These are phyloP conservation scores for Megamerina dolium DNA, from an alignment of 2,888 invertebrate genomes.

Conservation along the genomic window DNA sequence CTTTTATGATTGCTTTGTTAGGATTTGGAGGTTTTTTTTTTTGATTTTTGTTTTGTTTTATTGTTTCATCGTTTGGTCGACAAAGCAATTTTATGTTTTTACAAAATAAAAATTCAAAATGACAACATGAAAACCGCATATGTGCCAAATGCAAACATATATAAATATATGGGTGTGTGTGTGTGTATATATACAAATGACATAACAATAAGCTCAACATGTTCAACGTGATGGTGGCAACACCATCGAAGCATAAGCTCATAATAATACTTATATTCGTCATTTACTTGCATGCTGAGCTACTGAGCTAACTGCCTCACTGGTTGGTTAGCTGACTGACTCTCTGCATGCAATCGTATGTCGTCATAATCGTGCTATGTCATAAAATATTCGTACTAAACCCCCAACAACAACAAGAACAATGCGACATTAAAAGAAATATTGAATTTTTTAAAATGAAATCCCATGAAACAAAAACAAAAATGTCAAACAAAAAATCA, in stretches of 20 bases:
- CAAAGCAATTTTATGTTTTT: neutral
- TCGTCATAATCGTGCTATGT: constrained; percentile 4
- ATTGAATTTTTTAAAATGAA: no score
- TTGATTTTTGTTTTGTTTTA: neutral
- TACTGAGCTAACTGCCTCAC: constrained; percentile 9
- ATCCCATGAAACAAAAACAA: no score
- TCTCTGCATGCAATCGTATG: constrained; percentile 1
- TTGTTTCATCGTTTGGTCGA: neutral
- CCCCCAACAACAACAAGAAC: no score
- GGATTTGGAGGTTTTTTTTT: neutral
- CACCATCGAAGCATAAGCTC: no score
- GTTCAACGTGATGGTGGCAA: neutral
- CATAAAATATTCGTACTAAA: constrained; percentile 13
- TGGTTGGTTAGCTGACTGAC: constrained; percentile 5
- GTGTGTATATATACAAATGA: neutral
- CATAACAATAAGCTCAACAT: neutral
- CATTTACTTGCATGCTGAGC: no score
- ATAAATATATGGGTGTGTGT: neutral
- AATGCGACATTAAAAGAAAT: no score
- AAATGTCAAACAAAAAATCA: no score
- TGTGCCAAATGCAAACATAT: neutral
- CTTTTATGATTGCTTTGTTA: no score
- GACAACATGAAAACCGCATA: constrained; percentile 10
- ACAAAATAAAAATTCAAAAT: constrained; percentile 9
- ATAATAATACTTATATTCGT: no score